phyloP scores from a whole-genome alignment of 2,888 invertebrate genomes.

The Vandiemenella viatica region DNA sequence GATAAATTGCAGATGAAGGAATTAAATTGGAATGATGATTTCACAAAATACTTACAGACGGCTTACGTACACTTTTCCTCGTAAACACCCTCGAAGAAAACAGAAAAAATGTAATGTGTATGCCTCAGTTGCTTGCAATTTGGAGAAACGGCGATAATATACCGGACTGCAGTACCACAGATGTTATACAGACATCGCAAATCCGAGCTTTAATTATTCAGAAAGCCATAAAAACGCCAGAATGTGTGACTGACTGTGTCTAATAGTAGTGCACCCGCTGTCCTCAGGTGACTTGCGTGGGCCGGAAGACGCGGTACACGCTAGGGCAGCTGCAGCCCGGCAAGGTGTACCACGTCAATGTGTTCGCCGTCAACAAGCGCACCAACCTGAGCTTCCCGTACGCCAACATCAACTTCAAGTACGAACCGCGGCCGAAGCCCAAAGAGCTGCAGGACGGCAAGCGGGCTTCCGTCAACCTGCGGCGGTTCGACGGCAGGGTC shows the following conservation, averaged over 20 bases:
- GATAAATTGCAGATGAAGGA: too few species aligned
- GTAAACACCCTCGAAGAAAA: too few species aligned
- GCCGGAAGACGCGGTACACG: slow-evolving; percentile 33
- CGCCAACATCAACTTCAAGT: slow-evolving; percentile 28
- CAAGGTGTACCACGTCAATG: slow-evolving; percentile 35
- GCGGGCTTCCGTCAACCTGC: slow-evolving; percentile 33
- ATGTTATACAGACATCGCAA: too few species aligned
- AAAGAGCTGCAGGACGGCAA: slow-evolving; percentile 32
- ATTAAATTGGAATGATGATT: too few species aligned
- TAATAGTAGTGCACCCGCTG: too few species aligned
- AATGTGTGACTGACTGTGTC: neutral
- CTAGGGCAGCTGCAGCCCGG: slow-evolving; percentile 32
- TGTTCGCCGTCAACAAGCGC: slow-evolving; percentile 35
- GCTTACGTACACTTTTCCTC: too few species aligned
- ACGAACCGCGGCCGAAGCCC: slow-evolving; percentile 26
- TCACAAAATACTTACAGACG: too few species aligned
- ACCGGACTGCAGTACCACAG: too few species aligned
- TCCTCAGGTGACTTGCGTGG: slow-evolving; percentile 30
- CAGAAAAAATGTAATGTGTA: too few species aligned
- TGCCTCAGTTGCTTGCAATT: too few species aligned
- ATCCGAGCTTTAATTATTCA: neutral
- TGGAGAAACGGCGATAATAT: too few species aligned
- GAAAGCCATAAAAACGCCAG: neutral
- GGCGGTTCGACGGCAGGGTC: slow-evolving; percentile 35
- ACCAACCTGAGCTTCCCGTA: slow-evolving; percentile 37